Conservation (phyloP, 2,797 vertebrate species). For the Ceyx erithaca region DNA sequence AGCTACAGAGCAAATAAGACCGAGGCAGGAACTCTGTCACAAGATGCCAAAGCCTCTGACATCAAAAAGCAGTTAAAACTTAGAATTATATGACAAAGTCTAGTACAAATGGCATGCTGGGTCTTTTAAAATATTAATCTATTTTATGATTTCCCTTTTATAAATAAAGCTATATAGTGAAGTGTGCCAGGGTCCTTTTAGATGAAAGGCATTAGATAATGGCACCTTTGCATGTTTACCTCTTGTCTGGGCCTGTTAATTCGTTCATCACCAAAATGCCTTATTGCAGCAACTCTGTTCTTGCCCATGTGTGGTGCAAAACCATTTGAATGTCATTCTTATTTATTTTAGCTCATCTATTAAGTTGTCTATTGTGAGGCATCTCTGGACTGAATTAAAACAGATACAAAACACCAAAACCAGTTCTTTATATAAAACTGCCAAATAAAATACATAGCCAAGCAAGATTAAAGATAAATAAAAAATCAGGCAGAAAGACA, state of each 20-base stretch:
- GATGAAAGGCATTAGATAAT: conserved; percentile 31
- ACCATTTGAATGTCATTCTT: conserved; percentile 4
- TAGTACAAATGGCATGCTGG: not conserved
- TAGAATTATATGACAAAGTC: not conserved
- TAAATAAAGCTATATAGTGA: not conserved
- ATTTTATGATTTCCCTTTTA: conserved; percentile 26
- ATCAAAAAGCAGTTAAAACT: conserved; percentile 15
- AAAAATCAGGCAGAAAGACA: not conserved
- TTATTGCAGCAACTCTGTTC: not conserved
- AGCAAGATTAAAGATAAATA: not conserved
- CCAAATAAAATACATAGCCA: conserved; percentile 15
- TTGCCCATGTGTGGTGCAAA: conserved; percentile 7
- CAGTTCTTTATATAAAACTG: not conserved
- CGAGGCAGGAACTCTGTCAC: not conserved
- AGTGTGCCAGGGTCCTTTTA: not conserved
- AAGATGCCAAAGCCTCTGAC: not conserved
- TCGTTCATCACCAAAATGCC: not conserved
- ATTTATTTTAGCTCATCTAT: conserved; percentile 40
- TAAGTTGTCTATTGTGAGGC: not conserved
- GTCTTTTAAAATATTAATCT: not conserved
- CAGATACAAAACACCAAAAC: not conserved
- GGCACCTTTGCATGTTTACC: conserved; percentile 20
- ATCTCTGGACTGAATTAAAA: conserved; percentile 25
- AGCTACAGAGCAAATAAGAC: not conserved
- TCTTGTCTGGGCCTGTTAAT: conserved; percentile 26